Evolutionary conservation across 92 coral and sea anemone species (phyloP).

Genomic region (Epizoanthus rinbou): DNA sequence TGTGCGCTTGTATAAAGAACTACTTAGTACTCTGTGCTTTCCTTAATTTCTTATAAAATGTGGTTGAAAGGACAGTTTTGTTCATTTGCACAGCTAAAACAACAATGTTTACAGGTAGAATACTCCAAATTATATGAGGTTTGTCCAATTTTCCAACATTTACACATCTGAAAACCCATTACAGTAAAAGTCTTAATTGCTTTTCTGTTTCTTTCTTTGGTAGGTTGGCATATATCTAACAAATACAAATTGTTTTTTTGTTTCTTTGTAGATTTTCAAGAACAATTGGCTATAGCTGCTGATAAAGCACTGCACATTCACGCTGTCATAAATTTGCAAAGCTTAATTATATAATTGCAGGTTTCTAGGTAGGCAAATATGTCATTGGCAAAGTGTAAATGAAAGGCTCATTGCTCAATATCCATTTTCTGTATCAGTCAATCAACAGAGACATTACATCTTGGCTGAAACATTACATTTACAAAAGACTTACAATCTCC

Average conservation of each 20-base stretch:
- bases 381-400: slow-evolving; percentile 6
- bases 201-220: background rate
- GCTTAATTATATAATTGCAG: background rate
- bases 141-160: slow-evolving; percentile 20
- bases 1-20: too few relatives aligned
- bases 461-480: too few relatives aligned
- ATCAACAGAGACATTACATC: background rate
- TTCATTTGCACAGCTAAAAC: slow-evolving; percentile 33
- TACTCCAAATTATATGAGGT: slow-evolving; percentile 9
- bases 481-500: too few relatives aligned
- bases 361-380: background rate
- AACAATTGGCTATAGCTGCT: background rate
- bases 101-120: background rate
- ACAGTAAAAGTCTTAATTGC: background rate
- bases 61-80: background rate
- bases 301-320: background rate
- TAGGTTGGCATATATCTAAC: background rate
- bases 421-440: slow-evolving; percentile 4
- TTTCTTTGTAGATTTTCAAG: background rate
- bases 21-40: background rate
- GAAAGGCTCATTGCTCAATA: background rate
- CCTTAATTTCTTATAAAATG: background rate
- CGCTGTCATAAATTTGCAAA: background rate
- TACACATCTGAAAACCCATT: slow-evolving; percentile 28
- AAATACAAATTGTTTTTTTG: slow-evolving; percentile 9